These are phyloP conservation scores for Conus betulinus DNA, from an alignment of 1,140 invertebrate species.

Conservation along the genomic window DNA sequence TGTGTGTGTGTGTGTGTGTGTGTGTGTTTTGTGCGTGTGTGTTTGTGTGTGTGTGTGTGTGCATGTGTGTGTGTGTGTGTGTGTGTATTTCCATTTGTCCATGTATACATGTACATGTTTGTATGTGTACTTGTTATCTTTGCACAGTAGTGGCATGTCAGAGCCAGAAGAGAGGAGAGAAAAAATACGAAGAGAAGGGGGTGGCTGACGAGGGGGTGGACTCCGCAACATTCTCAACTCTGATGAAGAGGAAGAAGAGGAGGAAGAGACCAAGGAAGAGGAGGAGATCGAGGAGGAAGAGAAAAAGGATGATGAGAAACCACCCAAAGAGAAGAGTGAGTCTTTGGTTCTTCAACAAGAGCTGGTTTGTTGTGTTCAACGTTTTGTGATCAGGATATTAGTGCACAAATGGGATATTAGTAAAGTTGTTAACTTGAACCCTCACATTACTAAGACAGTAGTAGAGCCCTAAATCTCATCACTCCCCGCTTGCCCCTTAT, in stretches of 20 bases:
- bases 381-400: not conserved
- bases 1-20: too few relatives aligned
- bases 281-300: constrained; percentile 64
- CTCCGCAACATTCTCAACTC: constrained; percentile 90
- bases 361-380: not conserved
- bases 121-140: not conserved
- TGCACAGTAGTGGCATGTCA: constrained; percentile 47
- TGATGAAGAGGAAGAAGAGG: constrained; percentile 89
- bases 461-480: too few relatives aligned
- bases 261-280: constrained; percentile 75
- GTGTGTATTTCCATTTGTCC: too few relatives aligned
- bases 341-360: constrained; percentile 24
- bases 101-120: too few relatives aligned
- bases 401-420: too few relatives aligned
- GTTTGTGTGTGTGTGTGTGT: too few relatives aligned
- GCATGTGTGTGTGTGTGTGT: too few relatives aligned
- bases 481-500: too few relatives aligned
- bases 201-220: constrained; percentile 94
- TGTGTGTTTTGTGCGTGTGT: too few relatives aligned
- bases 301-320: constrained; percentile 64
- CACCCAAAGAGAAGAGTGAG: constrained; percentile 45
- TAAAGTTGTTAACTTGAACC: too few relatives aligned
- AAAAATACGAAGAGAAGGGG: constrained; percentile 81
- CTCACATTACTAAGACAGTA: too few relatives aligned
- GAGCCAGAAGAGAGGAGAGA: constrained; percentile 79